These are phyloP conservation scores for Zonitis immaculata DNA, from an alignment of 2,888 invertebrate genomes.

Conservation along the genomic window DNA sequence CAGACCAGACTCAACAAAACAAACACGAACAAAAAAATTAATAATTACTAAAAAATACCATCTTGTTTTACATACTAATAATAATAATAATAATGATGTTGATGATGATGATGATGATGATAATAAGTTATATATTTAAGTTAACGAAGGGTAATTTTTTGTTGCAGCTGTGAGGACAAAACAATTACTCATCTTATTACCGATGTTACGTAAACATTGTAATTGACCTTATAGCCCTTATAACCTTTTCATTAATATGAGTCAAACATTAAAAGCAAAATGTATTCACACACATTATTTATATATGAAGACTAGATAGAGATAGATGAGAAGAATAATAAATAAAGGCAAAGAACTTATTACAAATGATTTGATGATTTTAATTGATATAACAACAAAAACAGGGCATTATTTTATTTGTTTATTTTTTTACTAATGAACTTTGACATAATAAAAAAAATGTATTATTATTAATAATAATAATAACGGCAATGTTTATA, in stretches of 20 bases:
- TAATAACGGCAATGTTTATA: background rate
- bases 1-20: background rate
- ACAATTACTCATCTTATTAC: constrained; percentile 36
- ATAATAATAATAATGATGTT: background rate
- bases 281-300: background rate
- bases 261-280: constrained; percentile 31
- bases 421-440: constrained; percentile 24
- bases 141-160: constrained; percentile 36
- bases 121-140: constrained; percentile 5
- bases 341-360: constrained; percentile 27
- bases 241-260: constrained; percentile 40
- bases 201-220: constrained; percentile 41
- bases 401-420: constrained; percentile 1
- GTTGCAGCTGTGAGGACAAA: constrained; percentile 38
- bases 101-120: background rate
- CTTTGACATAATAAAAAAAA: no score
- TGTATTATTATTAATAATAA: constrained; percentile 2
- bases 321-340: no score
- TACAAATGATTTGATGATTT: constrained; percentile 24
- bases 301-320: no score
- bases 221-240: constrained; percentile 37
- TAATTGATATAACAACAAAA: constrained; percentile 24
- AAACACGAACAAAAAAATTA: background rate
- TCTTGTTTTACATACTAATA: background rate
- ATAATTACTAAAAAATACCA: background rate